Base-by-base conservation (phyloP, 2,797 vertebrate species). In the Odontamblyopus rebecca region DNA sequence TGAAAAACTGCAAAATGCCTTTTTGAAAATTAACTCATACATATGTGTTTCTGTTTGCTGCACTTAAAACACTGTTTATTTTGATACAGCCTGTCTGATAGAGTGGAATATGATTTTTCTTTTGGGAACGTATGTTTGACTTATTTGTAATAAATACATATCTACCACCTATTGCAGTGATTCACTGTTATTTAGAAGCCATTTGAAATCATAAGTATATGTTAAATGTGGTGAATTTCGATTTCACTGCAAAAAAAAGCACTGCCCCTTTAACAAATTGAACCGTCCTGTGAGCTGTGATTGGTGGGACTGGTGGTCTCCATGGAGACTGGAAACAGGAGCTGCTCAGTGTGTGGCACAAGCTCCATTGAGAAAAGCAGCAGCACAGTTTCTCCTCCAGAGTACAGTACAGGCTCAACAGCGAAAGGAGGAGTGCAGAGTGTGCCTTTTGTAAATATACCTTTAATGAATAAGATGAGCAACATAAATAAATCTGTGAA, bases 121-220 rank as follows among this genome's bases (percentile, higher is more conserved):
- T 88, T 90, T 94, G 92, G 93, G 93, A 93, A 94, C 85, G 88
- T 93, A 87, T 93, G 90, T 94, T 91, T 91, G 94, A 94, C 92
- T 93, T 91, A 93, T 93, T 91, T 94, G 93, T 94, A 92, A 94
- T 94, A 94, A 95, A 94, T 92, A 93, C 93, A 92, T 94, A 94
- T 93, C 90, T 94, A 93, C 90, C 93, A 94, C 91, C 92, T 91
- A 90, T 88, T 93, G 89, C 87, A 88, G 90, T 95, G 89, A 92
- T 91, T 92, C 89, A 82, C 82, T 90, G 88, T 86, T 89, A 84
- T 76, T 89, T 83, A 82, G 84, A 91, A 83, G 84, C 44, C 13
- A 48, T 15, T 15, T 48, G 12, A 48, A 48, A 92, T 27, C 11
- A 13, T 12, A 48, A 15, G 4, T 48, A 48, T 48, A 4, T 4